Conservation (phyloP, 2,113 vertebrate species). For the Sminthopsis crassicaudata region DNA sequence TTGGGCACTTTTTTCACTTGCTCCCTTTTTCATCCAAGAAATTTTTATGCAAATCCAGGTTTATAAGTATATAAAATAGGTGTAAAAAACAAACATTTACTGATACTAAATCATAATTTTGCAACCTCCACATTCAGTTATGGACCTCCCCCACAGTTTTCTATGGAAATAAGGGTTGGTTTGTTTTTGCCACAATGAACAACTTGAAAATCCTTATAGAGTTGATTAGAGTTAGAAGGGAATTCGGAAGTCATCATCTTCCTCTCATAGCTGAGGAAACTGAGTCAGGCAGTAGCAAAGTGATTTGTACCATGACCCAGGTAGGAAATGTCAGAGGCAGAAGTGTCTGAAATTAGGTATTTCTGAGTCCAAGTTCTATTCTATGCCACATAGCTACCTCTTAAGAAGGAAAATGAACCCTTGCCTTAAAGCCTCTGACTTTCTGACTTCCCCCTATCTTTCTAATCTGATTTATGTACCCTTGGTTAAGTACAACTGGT, state of each 20-base stretch:
- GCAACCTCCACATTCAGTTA: too few species aligned
- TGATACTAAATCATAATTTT: too few species aligned
- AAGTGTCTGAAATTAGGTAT: not conserved
- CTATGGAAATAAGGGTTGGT: too few species aligned
- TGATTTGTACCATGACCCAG: not conserved
- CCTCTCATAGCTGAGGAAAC: not conserved
- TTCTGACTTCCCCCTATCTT: not conserved
- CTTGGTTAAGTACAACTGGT: not conserved
- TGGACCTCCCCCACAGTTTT: too few species aligned
- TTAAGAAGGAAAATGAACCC: not conserved
- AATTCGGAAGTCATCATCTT: not conserved
- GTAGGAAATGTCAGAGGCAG: not conserved
- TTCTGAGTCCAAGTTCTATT: not conserved
- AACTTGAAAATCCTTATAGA: not conserved
- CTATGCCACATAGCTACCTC: not conserved
- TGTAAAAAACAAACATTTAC: too few species aligned
- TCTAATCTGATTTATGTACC: not conserved
- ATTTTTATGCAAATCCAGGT: too few species aligned
- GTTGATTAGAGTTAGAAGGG: not conserved
- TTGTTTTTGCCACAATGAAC: not conserved
- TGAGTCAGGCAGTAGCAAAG: not conserved
- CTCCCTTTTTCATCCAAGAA: too few species aligned
- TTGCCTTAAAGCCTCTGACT: not conserved
- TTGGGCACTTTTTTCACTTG: too few species aligned
- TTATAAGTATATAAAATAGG: too few species aligned